Base-by-base conservation (phyloP, 2,888 invertebrate species). In the Phortica okadai region DNA sequence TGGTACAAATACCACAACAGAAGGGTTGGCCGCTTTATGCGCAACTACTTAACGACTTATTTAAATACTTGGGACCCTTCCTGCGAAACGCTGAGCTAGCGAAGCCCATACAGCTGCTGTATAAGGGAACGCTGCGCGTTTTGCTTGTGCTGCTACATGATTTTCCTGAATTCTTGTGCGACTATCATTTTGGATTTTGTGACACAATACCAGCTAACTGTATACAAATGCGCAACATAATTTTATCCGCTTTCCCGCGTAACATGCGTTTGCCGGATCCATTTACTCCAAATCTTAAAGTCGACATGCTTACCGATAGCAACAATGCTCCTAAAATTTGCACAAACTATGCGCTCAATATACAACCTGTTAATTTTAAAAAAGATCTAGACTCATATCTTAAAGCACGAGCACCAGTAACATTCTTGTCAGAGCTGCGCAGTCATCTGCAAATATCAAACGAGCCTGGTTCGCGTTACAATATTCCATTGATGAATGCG, bases 151-250 rank as follows among this genome's bases (percentile, higher is more conserved):
- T 99, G 45, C 93, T 99, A 11, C 99, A 99, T 90, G 99, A 99
- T 91, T 99, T 99, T 91, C 99, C 99, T 0, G 99, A 99, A 92
- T 98, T 99, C 91, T 93, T 99, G 73, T 99, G 99, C 92, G 99
- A 99, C 91, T 99, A 99, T 92, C 99, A 99, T 91, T 99, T 99
- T 91, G 97, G 97, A 66, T 98, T 99, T 92, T 99, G 99, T 91
- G 99, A 99, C 92, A 98, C 98, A 79, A 99, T 99, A 86, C 99
- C 99, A 69, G 98, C 99, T 4, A 99, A 99, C 91, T 99, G 99
- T 92, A 98, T 99, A 83, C 99, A 97, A 92, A 98, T 99, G 97
- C 94, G 99, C 73, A 99, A 99, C 91, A 93, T 99, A 76, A 98
- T 99, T 75, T 93, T 99, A 79, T 98, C 99, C 4, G 99, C 99